These are phyloP conservation scores for Eledona agricola DNA, from an alignment of 2,888 invertebrate genomes.

Conservation along the genomic window DNA sequence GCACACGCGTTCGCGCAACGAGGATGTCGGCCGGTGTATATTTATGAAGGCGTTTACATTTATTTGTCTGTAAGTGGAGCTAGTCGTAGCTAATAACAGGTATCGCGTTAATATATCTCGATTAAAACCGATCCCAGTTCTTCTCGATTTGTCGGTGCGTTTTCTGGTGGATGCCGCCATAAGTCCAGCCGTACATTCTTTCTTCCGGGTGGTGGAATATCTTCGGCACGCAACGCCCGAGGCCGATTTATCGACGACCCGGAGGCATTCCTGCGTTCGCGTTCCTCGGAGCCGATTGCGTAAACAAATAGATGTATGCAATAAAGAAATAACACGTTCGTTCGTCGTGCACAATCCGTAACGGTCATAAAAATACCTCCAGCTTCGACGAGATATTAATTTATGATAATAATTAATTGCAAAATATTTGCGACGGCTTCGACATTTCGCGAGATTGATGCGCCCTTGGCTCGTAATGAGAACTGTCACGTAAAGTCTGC, in stretches of 20 bases:
- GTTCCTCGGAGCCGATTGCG: constrained; percentile 26
- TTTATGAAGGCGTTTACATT: constrained; percentile 46
- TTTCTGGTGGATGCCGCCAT: constrained; percentile 11
- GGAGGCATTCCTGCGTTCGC: constrained; percentile 27
- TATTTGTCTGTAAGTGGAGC: constrained; percentile 44
- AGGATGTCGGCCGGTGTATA: too few relatives aligned
- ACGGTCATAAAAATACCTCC: constrained; percentile 43
- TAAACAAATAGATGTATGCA: constrained; percentile 33
- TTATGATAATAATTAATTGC: constrained; percentile 32
- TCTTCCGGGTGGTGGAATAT: constrained; percentile 27
- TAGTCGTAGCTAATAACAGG: constrained; percentile 39
- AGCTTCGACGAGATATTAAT: constrained; percentile 40
- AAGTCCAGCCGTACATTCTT: constrained; percentile 20
- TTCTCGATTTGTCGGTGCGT: too few relatives aligned
- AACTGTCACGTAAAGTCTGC: constrained; percentile 34
- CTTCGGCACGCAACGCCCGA: constrained; percentile 25
- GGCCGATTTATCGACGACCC: constrained; percentile 24
- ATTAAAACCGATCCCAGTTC: too few relatives aligned
- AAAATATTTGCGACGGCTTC: constrained; percentile 29
- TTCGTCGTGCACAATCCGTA: constrained; percentile 44
- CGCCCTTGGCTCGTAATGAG: constrained; percentile 34
- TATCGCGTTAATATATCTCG: constrained; percentile 46
- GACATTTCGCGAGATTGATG: constrained; percentile 35
- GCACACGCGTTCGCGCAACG: too few relatives aligned
- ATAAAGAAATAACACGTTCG: constrained; percentile 39